phyloP scores from a whole-genome alignment of 2,888 invertebrate species.

The Tubiluchus corallicola region DNA sequence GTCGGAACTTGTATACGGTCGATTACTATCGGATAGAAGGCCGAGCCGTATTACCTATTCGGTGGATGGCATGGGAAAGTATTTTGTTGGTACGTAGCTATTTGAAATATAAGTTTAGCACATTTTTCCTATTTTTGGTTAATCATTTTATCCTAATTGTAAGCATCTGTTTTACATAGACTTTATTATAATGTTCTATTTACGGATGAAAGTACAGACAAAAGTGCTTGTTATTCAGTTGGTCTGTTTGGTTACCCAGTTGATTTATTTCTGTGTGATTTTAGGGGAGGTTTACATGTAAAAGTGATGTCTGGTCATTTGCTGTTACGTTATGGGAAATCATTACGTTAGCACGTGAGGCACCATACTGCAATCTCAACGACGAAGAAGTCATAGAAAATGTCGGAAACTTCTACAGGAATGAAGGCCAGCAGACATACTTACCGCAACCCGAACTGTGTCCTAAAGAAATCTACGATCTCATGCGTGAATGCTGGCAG shows the following conservation, averaged over 20 bases:
- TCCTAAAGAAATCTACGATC: constrained; percentile 68
- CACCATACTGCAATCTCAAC: constrained; percentile 52
- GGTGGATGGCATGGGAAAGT: constrained; percentile 81
- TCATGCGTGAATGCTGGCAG: constrained; percentile 82
- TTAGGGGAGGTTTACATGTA: constrained; percentile 64
- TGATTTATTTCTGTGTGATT: constrained; percentile 17
- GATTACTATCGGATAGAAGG: constrained; percentile 71
- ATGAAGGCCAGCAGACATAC: constrained; percentile 42
- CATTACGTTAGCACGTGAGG: constrained; percentile 50
- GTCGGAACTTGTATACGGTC: constrained; percentile 52
- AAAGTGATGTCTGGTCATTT: constrained; percentile 78
- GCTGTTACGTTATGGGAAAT: constrained; percentile 75
- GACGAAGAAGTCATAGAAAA: constrained; percentile 65
- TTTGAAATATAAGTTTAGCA: too few species aligned
- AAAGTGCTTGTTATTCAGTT: too few species aligned
- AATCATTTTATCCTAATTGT: too few species aligned
- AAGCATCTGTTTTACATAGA: too few species aligned
- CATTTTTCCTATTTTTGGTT: too few species aligned
- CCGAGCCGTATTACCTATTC: constrained; percentile 54
- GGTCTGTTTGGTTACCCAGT: too few species aligned
- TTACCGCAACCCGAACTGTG: constrained; percentile 54
- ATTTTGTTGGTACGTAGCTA: constrained; percentile 38
- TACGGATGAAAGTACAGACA: too few species aligned
- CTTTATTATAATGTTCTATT: too few species aligned
- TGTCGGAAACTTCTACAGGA: constrained; percentile 52